Conservation (phyloP, 1,140 invertebrate genomes). For the Macrotrachela quadricornifera region DNA sequence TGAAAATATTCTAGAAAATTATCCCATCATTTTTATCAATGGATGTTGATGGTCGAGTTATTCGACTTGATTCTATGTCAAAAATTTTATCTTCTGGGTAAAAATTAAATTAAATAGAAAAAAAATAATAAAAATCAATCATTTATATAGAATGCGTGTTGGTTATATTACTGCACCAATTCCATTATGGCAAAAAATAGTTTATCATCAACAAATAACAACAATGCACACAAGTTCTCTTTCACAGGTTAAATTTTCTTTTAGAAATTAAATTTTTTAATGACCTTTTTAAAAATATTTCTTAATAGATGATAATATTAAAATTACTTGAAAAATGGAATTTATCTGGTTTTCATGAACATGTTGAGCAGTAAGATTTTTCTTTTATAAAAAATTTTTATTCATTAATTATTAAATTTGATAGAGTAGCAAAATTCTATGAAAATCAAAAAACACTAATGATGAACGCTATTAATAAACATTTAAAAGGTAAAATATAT, state of each 20-base stretch:
- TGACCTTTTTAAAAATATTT: constrained; percentile 16
- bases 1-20: constrained; percentile 28
- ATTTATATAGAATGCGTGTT: not conserved
- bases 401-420: too few relatives aligned
- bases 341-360: constrained; percentile 37
- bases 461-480: too few relatives aligned
- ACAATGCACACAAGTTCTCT: too few relatives aligned
- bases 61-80: constrained; percentile 55
- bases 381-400: too few relatives aligned
- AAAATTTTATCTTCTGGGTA: constrained; percentile 42
- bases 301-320: constrained; percentile 38
- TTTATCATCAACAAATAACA: not conserved
- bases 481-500: too few relatives aligned
- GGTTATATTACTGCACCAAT: constrained; percentile 12
- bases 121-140: too few relatives aligned
- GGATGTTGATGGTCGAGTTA: constrained; percentile 49
- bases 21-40: constrained; percentile 48
- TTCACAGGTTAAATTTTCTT: too few relatives aligned
- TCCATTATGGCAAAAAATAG: constrained; percentile 15
- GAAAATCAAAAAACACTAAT: too few relatives aligned
- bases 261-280: too few relatives aligned
- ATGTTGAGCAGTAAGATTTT: constrained; percentile 30
- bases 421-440: too few relatives aligned
- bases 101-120: not conserved
- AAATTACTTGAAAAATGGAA: constrained; percentile 42